Evolutionary conservation across 2,888 invertebrate genomes (phyloP).

Genomic region (Limnephilus auricula): DNA sequence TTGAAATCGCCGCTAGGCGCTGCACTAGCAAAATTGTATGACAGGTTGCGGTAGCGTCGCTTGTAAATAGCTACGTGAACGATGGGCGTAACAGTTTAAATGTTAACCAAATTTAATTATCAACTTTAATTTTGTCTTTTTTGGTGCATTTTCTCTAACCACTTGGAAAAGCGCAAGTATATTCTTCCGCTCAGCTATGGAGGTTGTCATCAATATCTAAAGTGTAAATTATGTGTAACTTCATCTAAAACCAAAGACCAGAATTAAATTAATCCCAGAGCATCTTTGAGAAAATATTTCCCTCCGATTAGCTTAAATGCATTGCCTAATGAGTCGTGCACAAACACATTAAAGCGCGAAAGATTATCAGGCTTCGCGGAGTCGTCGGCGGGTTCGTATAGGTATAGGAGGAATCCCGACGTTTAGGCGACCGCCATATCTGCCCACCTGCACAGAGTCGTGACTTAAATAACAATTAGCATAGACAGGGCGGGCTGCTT

Average conservation of each 20-base stretch:
- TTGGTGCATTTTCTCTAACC: neutral
- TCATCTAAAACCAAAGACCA: neutral
- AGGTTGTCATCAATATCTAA: neutral
- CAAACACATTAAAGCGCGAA: neutral
- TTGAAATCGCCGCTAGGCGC: too few species aligned
- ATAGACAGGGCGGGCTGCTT: conserved; percentile 17
- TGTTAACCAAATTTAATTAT: neutral
- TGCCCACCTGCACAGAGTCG: conserved; percentile 32
- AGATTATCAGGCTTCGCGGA: neutral
- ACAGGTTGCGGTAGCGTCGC: too few species aligned
- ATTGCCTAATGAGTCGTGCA: neutral
- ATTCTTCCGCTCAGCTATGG: neutral
- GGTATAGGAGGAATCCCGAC: neutral
- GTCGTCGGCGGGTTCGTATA: neutral
- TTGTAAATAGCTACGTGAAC: too few species aligned
- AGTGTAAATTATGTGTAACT: neutral
- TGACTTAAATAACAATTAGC: conserved; percentile 41
- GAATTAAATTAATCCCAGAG: neutral
- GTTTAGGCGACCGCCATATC: conserved; percentile 6
- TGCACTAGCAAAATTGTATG: too few species aligned
- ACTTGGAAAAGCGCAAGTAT: neutral
- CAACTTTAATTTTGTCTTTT: neutral
- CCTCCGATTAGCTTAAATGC: neutral
- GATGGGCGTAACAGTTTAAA: neutral
- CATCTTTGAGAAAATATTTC: neutral